Conservation (phyloP, 2,888 invertebrate genomes). For the Willowsia nigromaculata region DNA sequence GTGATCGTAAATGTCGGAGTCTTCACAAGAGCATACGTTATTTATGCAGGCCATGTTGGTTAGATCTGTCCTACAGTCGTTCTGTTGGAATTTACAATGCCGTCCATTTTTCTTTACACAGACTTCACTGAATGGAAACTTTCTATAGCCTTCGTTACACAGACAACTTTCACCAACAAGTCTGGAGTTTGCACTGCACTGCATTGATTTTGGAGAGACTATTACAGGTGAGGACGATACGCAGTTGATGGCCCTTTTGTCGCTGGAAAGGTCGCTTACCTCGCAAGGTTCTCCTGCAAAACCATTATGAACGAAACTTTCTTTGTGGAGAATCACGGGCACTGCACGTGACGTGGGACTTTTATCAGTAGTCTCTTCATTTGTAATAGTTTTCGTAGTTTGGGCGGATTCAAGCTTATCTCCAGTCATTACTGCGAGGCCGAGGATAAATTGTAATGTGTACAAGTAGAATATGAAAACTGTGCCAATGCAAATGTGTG, state of each 20-base stretch:
- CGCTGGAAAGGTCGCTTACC: conserved; percentile 23
- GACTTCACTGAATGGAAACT: conserved; percentile 18
- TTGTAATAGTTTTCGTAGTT: not conserved
- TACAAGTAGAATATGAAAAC: not conserved
- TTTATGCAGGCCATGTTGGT: conserved; percentile 59
- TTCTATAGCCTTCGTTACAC: conserved; percentile 6
- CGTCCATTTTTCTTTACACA: conserved; percentile 58
- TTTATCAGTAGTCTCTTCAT: not conserved
- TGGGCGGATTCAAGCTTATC: not conserved
- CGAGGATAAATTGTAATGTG: not conserved
- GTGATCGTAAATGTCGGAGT: conserved; percentile 57
- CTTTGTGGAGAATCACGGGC: no score
- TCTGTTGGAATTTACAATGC: conserved; percentile 27
- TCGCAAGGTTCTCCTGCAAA: not conserved
- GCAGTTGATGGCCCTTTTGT: conserved; percentile 25
- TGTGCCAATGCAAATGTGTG: no score
- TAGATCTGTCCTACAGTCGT: conserved; percentile 46
- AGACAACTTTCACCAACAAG: conserved; percentile 21
- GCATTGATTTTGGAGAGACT: not conserved
- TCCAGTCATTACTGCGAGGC: not conserved
- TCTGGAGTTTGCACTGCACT: conserved; percentile 5
- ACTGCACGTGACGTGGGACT: not conserved
- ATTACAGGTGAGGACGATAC: not conserved
- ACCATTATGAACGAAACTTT: not conserved
- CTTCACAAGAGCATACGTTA: conserved; percentile 59